Percentiles rank a stretch among this genome's conserved stretches.
Conservation (phyloP, 2,797 vertebrate genomes). For the Danio aesculapii region DNA sequence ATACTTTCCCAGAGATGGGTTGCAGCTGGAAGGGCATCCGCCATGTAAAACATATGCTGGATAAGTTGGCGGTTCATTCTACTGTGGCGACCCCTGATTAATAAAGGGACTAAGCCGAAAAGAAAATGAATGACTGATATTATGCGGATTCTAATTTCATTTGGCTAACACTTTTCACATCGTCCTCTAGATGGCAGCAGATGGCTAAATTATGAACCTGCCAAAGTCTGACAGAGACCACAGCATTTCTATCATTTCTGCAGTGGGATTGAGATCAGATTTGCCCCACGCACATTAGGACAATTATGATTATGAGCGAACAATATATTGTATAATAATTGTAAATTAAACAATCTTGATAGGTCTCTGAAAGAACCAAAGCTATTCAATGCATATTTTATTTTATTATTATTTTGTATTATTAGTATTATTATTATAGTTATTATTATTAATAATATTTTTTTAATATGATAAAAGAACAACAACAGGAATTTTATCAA, state of each 20-base stretch:
- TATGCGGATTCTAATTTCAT: neutral
- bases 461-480: neutral
- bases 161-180: neutral
- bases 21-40: no score
- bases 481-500: neutral
- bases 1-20: no score
- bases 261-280: neutral
- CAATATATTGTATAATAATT: neutral
- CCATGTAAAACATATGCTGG: no score
- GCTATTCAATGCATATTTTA: neutral
- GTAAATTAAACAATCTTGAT: neutral
- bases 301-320: neutral
- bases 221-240: neutral
- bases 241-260: neutral
- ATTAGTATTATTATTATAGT: neutral
- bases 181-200: slow-evolving; percentile 34
- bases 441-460: neutral
- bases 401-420: neutral
- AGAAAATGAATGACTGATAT: no score
- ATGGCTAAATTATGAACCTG: neutral
- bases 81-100: no score
- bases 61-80: no score
- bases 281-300: neutral
- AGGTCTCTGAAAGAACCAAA: neutral
- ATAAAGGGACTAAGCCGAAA: no score